phyloP scores from a whole-genome alignment of 2,888 invertebrate genomes.

The Athrips mouffetella region DNA sequence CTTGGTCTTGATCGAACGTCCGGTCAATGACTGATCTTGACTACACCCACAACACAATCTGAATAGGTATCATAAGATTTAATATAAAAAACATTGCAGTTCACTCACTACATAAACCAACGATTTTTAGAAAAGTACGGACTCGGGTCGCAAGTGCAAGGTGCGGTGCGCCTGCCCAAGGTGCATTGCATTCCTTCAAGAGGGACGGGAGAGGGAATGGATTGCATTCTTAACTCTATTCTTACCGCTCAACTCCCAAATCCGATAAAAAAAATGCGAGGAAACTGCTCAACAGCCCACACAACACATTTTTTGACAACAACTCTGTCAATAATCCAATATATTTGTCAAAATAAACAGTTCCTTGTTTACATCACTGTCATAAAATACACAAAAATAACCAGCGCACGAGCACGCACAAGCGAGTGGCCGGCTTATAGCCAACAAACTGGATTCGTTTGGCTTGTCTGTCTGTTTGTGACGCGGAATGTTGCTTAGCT shows the following conservation, averaged over 20 bases:
- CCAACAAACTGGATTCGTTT: conserved; percentile 72
- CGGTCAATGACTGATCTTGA: conserved; percentile 9
- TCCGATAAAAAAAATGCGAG: conserved; percentile 30
- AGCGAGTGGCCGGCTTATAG: conserved; percentile 56
- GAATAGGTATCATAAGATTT: background rate
- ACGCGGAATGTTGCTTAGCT: conserved; percentile 64
- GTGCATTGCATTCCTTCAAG: conserved; percentile 70
- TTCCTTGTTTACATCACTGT: conserved; percentile 70
- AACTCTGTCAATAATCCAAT: conserved; percentile 41
- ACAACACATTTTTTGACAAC: conserved; percentile 50
- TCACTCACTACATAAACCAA: conserved; percentile 26
- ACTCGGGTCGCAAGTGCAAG: conserved; percentile 50
- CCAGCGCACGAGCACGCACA: conserved; percentile 53
- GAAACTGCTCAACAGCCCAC: conserved; percentile 28
- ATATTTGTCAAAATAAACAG: conserved; percentile 36
- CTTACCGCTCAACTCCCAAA: conserved; percentile 57
- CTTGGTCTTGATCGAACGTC: conserved; percentile 6
- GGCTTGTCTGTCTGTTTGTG: conserved; percentile 55
- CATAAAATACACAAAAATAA: conserved; percentile 37
- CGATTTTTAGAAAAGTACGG: conserved; percentile 50
- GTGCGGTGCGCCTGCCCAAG: conserved; percentile 69
- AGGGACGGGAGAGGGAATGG: conserved; percentile 70
- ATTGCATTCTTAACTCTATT: conserved; percentile 69
- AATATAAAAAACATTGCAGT: background rate
- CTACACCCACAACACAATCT: background rate